Evolutionary conservation across 92 coral and sea anemone genomes (phyloP).

Genomic region (Porites lobata): DNA sequence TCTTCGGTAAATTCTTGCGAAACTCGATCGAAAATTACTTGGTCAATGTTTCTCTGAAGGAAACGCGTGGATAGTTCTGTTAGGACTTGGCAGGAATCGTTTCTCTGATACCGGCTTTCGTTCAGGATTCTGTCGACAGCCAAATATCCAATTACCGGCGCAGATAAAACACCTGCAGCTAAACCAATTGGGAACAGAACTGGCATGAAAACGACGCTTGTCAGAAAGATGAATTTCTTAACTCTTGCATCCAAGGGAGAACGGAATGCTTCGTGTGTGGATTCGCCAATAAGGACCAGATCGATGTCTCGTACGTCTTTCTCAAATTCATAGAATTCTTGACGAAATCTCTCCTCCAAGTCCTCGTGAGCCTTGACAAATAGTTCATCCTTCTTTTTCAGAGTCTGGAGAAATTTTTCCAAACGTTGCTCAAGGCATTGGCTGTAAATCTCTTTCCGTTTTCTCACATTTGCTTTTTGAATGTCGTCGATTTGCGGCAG

Average conservation of each 20-base stretch:
- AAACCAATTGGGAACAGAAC: slow-evolving; percentile 20
- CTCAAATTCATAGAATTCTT: slow-evolving; percentile 7
- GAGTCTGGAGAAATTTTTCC: background rate
- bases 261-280: background rate
- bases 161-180: slow-evolving; percentile 23
- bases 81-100: background rate
- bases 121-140: background rate
- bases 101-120: background rate
- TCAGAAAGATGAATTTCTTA: background rate
- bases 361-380: background rate
- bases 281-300: background rate
- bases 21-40: background rate
- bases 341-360: background rate
- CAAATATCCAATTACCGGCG: background rate
- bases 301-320: slow-evolving; percentile 11
- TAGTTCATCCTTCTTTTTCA: background rate
- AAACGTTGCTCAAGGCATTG: slow-evolving; percentile 15
- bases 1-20: slow-evolving; percentile 1
- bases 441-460: background rate
- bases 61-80: slow-evolving; percentile 7
- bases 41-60: background rate
- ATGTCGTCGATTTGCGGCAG: background rate
- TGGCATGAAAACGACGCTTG: background rate
- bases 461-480: background rate
- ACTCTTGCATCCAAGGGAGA: background rate